Percentiles rank a stretch among this genome's conserved stretches.
These are phyloP conservation scores for Anastrepha ludens DNA, from an alignment of 1,140 invertebrate genomes.

Conservation along the genomic window DNA sequence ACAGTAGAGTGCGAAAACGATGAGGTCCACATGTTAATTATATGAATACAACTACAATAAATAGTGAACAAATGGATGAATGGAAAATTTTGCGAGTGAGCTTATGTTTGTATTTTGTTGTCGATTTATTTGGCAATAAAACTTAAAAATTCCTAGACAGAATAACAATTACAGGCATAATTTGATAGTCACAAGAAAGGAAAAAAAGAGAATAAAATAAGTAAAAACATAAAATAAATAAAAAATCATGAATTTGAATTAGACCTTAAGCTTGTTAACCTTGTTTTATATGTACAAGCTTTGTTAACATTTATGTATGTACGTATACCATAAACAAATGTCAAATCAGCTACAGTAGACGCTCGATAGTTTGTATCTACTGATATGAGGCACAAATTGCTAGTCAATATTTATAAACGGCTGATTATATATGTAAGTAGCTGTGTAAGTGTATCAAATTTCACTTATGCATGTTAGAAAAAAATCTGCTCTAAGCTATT, in stretches of 20 bases:
- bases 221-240: neutral
- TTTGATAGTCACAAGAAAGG: too few species aligned
- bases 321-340: neutral
- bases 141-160: neutral
- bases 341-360: neutral
- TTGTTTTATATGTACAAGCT: neutral
- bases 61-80: neutral
- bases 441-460: too few species aligned
- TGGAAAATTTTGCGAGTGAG: neutral
- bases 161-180: too few species aligned
- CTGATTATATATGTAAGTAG: too few species aligned
- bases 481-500: too few species aligned
- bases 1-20: neutral
- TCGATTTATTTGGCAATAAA: neutral
- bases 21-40: neutral
- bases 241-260: neutral
- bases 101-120: constrained; percentile 1
- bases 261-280: neutral
- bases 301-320: neutral
- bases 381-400: too few species aligned
- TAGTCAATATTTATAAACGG: too few species aligned
- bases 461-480: too few species aligned
- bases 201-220: too few species aligned
- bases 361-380: neutral
- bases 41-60: neutral